These are phyloP conservation scores for Anorthoa munda DNA, from an alignment of 2,888 invertebrate genomes.

Conservation along the genomic window DNA sequence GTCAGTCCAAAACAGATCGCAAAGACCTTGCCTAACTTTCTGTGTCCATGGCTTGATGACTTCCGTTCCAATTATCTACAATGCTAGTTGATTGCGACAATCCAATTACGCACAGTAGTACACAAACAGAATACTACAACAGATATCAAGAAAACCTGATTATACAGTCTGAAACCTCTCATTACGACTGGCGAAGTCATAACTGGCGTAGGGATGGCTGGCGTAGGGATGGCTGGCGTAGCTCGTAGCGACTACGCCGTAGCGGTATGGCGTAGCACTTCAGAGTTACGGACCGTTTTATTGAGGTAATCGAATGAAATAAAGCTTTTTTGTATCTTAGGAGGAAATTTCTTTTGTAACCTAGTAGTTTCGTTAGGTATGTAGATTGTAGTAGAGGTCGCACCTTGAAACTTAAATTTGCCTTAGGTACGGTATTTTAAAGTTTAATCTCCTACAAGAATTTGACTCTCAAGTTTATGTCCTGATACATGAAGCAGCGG, in stretches of 20 bases:
- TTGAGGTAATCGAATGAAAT: slow-evolving; percentile 23
- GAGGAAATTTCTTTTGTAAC: background rate
- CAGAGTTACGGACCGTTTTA: background rate
- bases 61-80: slow-evolving; percentile 37
- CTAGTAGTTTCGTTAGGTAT: background rate
- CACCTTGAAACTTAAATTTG: background rate
- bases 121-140: slow-evolving; percentile 23
- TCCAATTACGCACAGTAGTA: slow-evolving; percentile 26
- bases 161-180: slow-evolving; percentile 16
- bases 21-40: background rate
- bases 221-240: slow-evolving; percentile 3
- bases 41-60: slow-evolving; percentile 32
- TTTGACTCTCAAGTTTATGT: background rate
- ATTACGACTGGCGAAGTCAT: slow-evolving; percentile 13
- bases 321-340: slow-evolving; percentile 3
- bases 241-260: background rate
- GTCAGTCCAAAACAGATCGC: background rate
- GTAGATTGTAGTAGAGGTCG: background rate
- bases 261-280: slow-evolving; percentile 43
- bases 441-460: background rate
- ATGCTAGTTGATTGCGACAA: slow-evolving; percentile 19
- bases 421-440: background rate
- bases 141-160: slow-evolving; percentile 28
- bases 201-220: slow-evolving; percentile 7
- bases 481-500: background rate